Evolutionary conservation across 2,888 invertebrate species (phyloP), one percentile per base, ranked within the genome.

Genomic region (Campopleginae sp.): DNA sequence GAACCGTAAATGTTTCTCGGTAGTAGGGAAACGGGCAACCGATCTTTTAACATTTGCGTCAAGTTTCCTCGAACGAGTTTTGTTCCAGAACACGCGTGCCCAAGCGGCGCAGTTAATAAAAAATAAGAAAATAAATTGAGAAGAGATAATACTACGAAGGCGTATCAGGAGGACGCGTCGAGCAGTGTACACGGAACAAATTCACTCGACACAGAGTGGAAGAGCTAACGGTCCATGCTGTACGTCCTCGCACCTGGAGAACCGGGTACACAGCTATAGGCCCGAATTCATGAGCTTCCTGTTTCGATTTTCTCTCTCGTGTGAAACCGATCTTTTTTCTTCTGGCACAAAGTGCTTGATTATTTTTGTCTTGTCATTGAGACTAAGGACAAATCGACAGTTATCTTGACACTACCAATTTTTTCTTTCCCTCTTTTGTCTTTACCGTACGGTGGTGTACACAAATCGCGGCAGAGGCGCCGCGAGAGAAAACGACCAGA

Each of bases 181-280:
- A 70, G 76, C n/a, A n/a, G n/a, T 58, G 10, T 38, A 38, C 38
- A 75, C 68, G 80, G 79, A 87, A 86, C 80, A 77, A 86, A 87
- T 87, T 85, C 48, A 78, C 76, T 58, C 79, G 81, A 79, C 66
- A 65, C 23, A 44, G 46, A 78, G 58, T 61, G 33, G 51, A 27
- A 27, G 61, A 80, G 74, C 82, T 88, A 88, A 88, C 88, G 87
- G 88, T 88, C 82, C 74, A 77, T 48, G 46, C 54, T 44, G 58
- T 74, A 79, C 58, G 17, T 38, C 27, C 72, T 72, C 78, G 84
- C 72, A 71, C 74, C 75, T 78, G 8, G 58, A 71, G 23, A 19
- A 33, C 61, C 63, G 7, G 0, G 42, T 10, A 70, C 48, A 71
- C 31, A 17, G 68, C 66, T 27, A n/a, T n/a, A 33, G 66, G 75